These are phyloP conservation scores for Fregetta grallaria DNA, from an alignment of 2,113 vertebrate species.

Conservation along the genomic window DNA sequence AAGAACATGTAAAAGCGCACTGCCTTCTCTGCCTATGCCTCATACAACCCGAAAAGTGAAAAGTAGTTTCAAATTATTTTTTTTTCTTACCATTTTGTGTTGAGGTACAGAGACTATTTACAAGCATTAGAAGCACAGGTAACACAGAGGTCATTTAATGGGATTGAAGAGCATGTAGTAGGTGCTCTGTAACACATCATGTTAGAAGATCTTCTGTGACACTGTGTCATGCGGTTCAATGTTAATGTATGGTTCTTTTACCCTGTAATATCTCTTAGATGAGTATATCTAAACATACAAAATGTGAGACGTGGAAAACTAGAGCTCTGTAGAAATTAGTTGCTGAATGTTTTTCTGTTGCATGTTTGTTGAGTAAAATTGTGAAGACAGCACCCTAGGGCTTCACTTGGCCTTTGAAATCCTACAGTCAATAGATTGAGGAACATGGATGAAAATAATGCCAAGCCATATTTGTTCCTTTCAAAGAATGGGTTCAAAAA, in stretches of 20 bases:
- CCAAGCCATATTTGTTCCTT: not conserved
- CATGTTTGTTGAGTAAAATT: not conserved
- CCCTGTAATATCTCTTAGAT: not conserved
- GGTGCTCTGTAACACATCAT: not conserved
- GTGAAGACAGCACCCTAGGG: not conserved
- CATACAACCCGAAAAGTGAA: not conserved
- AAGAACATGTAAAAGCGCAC: not conserved
- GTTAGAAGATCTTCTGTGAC: not conserved
- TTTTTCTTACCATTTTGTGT: not conserved
- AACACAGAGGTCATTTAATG: not conserved
- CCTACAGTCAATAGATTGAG: not conserved
- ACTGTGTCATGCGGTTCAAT: not conserved
- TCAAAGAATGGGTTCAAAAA: not conserved
- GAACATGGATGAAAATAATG: not conserved
- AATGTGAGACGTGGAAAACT: not conserved
- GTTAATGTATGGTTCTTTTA: not conserved
- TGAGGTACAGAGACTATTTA: not conserved
- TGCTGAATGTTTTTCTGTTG: not conserved
- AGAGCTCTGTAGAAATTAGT: not conserved
- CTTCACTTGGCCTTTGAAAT: not conserved
- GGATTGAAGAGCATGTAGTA: not conserved
- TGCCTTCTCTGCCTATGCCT: not conserved
- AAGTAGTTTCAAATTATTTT: not conserved
- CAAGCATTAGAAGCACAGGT: not conserved
- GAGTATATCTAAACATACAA: not conserved